These are phyloP conservation scores for Leucozona laternaria DNA, from an alignment of 2,888 invertebrate genomes.

Conservation along the genomic window DNA sequence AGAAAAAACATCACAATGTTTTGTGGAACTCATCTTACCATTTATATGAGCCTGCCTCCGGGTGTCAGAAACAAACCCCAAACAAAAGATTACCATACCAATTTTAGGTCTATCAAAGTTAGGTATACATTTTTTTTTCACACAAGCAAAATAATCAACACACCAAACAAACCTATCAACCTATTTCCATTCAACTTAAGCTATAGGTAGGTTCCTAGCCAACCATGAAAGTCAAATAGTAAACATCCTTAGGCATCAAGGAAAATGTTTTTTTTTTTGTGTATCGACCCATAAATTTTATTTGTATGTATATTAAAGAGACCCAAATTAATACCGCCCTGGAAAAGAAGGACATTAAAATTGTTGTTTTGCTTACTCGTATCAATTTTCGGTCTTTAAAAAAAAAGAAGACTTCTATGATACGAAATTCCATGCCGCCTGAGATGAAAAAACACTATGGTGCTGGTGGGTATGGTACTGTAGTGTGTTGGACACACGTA, in stretches of 20 bases:
- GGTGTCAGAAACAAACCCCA: no score
- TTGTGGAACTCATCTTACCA: no score
- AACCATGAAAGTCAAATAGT: conserved; percentile 1
- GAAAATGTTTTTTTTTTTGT: conserved; percentile 56
- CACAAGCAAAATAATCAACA: background rate
- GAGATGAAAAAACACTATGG: background rate
- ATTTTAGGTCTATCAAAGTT: no score
- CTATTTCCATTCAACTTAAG: conserved; percentile 44
- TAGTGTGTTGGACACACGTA: conserved; percentile 24
- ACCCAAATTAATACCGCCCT: conserved; percentile 62
- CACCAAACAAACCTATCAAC: background rate
- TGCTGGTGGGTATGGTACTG: background rate
- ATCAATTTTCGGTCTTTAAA: conserved; percentile 10
- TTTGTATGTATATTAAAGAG: conserved; percentile 6
- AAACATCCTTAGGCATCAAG: conserved; percentile 55
- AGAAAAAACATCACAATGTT: no score
- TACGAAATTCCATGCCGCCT: conserved; percentile 19
- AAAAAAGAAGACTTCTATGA: conserved; percentile 41
- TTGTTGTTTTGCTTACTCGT: conserved; percentile 43
- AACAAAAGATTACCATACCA: no score
- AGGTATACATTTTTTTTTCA: no score
- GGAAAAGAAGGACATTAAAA: conserved; percentile 59
- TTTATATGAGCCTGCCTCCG: no score
- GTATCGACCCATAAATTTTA: conserved; percentile 28
- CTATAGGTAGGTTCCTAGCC: background rate